phyloP scores from a whole-genome alignment of 2,113 vertebrate genomes.

The Microcebus tavaratra region DNA sequence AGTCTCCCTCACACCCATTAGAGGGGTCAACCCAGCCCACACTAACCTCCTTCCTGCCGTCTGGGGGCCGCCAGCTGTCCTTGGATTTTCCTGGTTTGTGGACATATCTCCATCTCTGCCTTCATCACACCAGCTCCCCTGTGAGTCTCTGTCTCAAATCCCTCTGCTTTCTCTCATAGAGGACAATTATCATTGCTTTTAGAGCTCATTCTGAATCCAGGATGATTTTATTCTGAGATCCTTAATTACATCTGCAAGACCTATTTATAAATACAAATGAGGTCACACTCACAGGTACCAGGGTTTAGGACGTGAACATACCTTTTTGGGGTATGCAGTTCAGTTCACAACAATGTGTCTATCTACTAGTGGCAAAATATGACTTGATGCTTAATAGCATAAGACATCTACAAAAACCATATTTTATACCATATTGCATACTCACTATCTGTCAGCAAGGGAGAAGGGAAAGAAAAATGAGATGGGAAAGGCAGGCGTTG shows the following conservation, averaged over 20 bases:
- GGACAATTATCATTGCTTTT: accelerated
- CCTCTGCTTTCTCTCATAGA: not conserved
- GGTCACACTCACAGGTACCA: not conserved
- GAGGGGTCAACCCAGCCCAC: no score
- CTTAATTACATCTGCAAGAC: not conserved
- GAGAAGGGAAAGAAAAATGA: not conserved
- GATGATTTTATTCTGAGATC: not conserved
- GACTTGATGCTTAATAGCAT: not conserved
- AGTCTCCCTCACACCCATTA: accelerated
- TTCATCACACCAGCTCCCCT: not conserved
- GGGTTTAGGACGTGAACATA: not conserved
- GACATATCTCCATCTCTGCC: not conserved
- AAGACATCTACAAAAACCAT: not conserved
- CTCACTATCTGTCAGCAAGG: not conserved
- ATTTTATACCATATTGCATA: no score
- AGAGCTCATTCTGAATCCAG: not conserved
- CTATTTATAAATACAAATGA: not conserved
- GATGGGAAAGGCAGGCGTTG: accelerated
- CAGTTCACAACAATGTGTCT: not conserved
- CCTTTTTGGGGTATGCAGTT: not conserved
- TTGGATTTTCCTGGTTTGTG: no score
- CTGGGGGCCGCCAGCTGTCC: accelerated
- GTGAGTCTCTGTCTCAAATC: not conserved
- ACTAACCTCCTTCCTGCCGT: accelerated
- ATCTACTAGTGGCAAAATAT: not conserved